Evolutionary conservation across 2,113 vertebrate species (phyloP).

Genomic region (Argyrosomus japonicus): DNA sequence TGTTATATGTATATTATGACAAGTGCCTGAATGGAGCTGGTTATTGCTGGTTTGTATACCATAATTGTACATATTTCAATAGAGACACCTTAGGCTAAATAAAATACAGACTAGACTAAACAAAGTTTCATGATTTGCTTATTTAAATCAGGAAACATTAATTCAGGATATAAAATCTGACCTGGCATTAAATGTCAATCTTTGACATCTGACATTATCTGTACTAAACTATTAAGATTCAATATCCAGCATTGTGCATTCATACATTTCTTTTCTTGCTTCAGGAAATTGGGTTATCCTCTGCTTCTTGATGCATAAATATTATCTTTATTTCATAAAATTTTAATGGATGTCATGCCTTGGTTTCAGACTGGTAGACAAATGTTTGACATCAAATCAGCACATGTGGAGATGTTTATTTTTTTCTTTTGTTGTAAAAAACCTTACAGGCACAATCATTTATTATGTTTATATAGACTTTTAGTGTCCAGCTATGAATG

Average conservation of each 20-base stretch:
- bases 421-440: neutral
- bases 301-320: neutral
- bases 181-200: neutral
- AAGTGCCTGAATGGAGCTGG: neutral
- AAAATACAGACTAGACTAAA: neutral
- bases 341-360: neutral
- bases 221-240: neutral
- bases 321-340: neutral
- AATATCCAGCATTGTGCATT: neutral
- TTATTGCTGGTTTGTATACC: neutral
- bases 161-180: neutral
- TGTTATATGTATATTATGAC: neutral
- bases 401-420: neutral
- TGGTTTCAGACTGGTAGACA: neutral
- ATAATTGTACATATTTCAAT: too few species aligned
- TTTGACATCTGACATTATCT: neutral
- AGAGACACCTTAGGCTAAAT: neutral
- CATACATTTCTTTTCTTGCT: neutral
- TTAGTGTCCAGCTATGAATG: neutral
- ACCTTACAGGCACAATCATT: neutral
- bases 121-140: neutral
- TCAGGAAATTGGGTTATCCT: neutral
- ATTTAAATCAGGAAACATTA: neutral
- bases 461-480: neutral
- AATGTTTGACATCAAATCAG: slow-evolving; percentile 1